These are phyloP conservation scores for Scrobipalpa atriplicella DNA, from an alignment of 2,888 invertebrate species.

Conservation along the genomic window DNA sequence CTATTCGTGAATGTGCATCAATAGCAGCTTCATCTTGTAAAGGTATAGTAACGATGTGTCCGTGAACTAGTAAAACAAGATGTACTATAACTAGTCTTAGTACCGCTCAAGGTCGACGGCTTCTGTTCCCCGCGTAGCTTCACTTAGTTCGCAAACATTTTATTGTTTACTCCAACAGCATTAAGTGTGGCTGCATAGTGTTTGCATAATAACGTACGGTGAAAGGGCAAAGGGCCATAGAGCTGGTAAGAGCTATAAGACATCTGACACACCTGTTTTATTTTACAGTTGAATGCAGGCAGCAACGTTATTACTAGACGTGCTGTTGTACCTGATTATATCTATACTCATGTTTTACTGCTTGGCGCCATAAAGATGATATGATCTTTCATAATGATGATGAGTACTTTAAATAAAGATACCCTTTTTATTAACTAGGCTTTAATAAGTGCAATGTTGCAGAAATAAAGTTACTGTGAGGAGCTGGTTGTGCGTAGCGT, in stretches of 20 bases:
- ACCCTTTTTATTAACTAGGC: background rate
- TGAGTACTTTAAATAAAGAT: constrained; percentile 2
- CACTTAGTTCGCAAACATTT: constrained; percentile 30
- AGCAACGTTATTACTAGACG: background rate
- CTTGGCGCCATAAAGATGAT: constrained; percentile 14
- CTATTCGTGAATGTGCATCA: background rate
- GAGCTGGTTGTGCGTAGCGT: background rate
- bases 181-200: constrained; percentile 10
- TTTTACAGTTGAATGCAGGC: constrained; percentile 5
- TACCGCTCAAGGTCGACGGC: constrained; percentile 50
- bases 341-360: background rate
- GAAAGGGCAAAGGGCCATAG: constrained; percentile 22
- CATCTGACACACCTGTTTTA: constrained; percentile 22
- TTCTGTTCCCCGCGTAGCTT: constrained; percentile 42
- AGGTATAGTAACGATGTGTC: constrained; percentile 34
- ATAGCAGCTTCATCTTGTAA: background rate
- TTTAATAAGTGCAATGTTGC: no score
- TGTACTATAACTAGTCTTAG: constrained; percentile 30
- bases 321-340: background rate
- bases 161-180: constrained; percentile 24
- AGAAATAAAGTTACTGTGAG: background rate
- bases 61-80: constrained; percentile 44
- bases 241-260: constrained; percentile 15
- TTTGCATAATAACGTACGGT: constrained; percentile 22
- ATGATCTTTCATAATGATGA: constrained; percentile 4